Evolutionary conservation across 2,888 invertebrate genomes (phyloP), one percentile per base, ranked within the genome.

Genomic region (Crematogaster levior): DNA sequence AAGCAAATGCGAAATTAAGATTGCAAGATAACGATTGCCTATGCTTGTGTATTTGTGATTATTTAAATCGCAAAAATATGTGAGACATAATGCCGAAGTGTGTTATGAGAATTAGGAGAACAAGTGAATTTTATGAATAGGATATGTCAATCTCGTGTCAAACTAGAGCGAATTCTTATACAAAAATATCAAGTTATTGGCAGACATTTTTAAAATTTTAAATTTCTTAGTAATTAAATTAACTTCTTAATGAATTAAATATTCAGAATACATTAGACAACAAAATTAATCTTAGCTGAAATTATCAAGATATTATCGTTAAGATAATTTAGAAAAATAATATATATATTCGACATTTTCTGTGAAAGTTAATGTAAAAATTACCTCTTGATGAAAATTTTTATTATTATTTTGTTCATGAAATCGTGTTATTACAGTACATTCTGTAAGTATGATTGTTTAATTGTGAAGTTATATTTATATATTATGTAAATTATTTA

Each of bases 1-100:
- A 86, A 80, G 80, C 82, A 82, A 82, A 82, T 65, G 66, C 75
- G 63, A 82, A 82, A 75, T 77, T 77, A 66, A 82, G 65, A 65
- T 81, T 65, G 58, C 43, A 27, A 81, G 48, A 75, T 81, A 75
- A 58, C 24, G 65, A 74, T 12, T 15, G n/a, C 3, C 18, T n/a
- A 12, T 48, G 3, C n/a, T 63, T n/a, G 51, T 37, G 4, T 24
- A 24, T 48, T 63, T 27, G 15, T 40, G 15, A 75, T 75, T 53
- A 7, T 6, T 0, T 65, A 24, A 77, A 40, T 66, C 24, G 10
- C 40, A 40, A 56, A 53, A 77, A 43, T 37, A 63, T 37, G 2
- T 18, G 6, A 18, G 21, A 24, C 37, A 3, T 40, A 24, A 61
- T 1, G 34, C n/a, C n/a, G 37, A 27, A 12, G 37, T 2, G 10